These are phyloP conservation scores for Apomyelois bistriatella DNA, from an alignment of 2,888 invertebrate species.

Conservation along the genomic window DNA sequence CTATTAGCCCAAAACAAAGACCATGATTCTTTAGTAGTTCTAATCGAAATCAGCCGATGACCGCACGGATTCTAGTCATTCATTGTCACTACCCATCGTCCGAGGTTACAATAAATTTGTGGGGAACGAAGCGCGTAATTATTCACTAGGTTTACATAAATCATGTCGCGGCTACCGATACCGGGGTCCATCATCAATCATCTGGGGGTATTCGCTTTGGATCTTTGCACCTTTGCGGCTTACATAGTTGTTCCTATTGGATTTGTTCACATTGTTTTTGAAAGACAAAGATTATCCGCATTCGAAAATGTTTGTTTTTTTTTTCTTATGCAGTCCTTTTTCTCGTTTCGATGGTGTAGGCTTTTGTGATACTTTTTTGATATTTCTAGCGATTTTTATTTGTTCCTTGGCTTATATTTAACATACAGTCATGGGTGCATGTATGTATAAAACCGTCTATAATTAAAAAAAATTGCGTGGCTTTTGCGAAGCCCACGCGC, in stretches of 20 bases:
- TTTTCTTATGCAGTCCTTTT: too few species aligned
- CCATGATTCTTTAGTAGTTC: neutral
- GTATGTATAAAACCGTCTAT: too few species aligned
- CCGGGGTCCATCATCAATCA: constrained; percentile 28
- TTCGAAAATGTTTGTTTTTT: too few species aligned
- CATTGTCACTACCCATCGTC: constrained; percentile 9
- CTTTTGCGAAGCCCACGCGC: too few species aligned
- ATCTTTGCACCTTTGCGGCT: constrained; percentile 12
- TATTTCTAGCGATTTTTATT: too few species aligned
- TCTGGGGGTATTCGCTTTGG: constrained; percentile 12
- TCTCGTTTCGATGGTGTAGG: too few species aligned
- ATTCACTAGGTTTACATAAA: constrained; percentile 32
- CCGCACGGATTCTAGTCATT: neutral
- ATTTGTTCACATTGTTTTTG: neutral
- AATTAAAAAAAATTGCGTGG: too few species aligned
- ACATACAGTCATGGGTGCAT: too few species aligned
- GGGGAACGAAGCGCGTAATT: constrained; percentile 35
- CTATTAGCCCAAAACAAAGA: too few species aligned
- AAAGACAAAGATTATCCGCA: neutral
- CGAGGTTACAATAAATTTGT: constrained; percentile 33
- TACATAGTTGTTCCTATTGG: neutral
- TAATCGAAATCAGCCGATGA: neutral
- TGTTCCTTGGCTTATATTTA: too few species aligned
- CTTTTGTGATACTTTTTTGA: too few species aligned
- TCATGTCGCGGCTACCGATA: constrained; percentile 29